A percentile compares a stretch with the other conserved stretches of the same genome.
These are phyloP conservation scores for Holothuria glaberrima DNA, from an alignment of 35 echinoderm and acorn worm genomes.

Conservation along the genomic window DNA sequence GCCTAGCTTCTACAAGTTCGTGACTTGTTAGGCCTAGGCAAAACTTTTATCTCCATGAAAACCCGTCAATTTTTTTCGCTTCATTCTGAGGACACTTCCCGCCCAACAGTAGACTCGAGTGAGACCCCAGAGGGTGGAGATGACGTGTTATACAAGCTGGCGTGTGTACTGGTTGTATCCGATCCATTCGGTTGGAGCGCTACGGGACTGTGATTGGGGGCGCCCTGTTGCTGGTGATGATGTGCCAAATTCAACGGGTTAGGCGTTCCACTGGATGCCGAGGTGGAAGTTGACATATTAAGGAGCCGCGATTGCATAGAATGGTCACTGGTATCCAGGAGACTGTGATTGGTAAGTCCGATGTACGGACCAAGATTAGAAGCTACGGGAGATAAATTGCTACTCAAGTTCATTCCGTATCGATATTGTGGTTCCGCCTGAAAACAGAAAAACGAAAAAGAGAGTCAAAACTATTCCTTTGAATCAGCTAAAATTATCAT, in stretches of 20 bases:
- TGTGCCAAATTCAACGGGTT: conserved; percentile 51
- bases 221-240: conserved; percentile 29
- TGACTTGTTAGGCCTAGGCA: no score
- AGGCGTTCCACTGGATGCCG: conserved; percentile 1
- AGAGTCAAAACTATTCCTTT: neutral
- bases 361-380: conserved; percentile 28
- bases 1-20: no score
- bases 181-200: conserved; percentile 9
- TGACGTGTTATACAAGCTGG: conserved; percentile 24
- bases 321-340: conserved; percentile 5
- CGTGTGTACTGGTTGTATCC: neutral
- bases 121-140: neutral
- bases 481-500: neutral
- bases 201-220: conserved; percentile 7
- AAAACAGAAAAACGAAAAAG: neutral
- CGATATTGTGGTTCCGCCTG: conserved; percentile 13
- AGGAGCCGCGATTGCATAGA: conserved; percentile 35
- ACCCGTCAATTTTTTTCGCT: no score
- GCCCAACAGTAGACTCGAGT: conserved; percentile 10
- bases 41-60: no score
- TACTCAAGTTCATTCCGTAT: conserved; percentile 22
- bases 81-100: conserved; percentile 36
- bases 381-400: neutral
- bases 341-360: neutral
- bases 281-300: neutral